Percentiles rank a stretch among this genome's conserved stretches.
These are phyloP conservation scores for Thysanoteuthis rhombus DNA, from an alignment of 2,888 invertebrate genomes.

Conservation along the genomic window DNA sequence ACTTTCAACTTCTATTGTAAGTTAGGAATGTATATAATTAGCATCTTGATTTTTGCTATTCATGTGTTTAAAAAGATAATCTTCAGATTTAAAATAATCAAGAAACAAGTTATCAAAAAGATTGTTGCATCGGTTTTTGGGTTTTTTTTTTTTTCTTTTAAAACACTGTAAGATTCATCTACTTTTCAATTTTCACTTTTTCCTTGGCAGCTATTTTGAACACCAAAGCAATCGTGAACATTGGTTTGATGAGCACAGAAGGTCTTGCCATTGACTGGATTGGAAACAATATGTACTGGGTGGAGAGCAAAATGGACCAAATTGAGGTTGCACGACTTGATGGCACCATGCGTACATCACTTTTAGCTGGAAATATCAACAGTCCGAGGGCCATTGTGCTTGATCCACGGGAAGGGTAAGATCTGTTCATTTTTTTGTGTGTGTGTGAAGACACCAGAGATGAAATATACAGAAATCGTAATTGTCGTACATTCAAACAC, in stretches of 20 bases:
- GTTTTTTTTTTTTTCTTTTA: neutral
- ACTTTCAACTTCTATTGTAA: too few species aligned
- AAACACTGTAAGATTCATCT: too few species aligned
- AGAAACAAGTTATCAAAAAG: too few species aligned
- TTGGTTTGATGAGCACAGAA: conserved; percentile 86
- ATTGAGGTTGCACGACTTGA: conserved; percentile 69
- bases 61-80: too few species aligned
- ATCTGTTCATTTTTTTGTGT: too few species aligned
- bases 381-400: conserved; percentile 89
- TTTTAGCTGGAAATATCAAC: conserved; percentile 85
- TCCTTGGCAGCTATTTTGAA: conserved; percentile 71
- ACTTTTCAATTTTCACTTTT: too few species aligned
- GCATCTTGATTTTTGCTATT: too few species aligned
- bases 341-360: conserved; percentile 76
- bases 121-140: neutral
- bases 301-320: conserved; percentile 69
- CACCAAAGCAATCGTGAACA: conserved; percentile 83
- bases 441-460: too few species aligned
- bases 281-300: conserved; percentile 70
- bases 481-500: too few species aligned
- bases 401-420: conserved; percentile 80
- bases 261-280: conserved; percentile 72
- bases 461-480: too few species aligned
- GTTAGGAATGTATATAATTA: too few species aligned
- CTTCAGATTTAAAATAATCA: too few species aligned